Conservation (phyloP, 2,888 invertebrate genomes). For the Temnothorax ravouxi region DNA sequence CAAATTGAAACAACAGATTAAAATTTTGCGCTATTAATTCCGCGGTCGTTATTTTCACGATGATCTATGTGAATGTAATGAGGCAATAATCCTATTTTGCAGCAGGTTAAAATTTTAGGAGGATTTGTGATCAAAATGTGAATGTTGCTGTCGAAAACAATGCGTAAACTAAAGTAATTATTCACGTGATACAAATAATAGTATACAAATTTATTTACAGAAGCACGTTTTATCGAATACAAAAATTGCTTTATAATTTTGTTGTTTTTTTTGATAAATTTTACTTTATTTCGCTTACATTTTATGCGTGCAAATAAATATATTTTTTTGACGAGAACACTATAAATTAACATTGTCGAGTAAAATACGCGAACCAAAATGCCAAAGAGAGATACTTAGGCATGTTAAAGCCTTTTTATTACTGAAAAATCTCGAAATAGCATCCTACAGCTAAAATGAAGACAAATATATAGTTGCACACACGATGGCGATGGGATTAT, state of each 20-base stretch:
- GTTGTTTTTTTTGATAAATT: background rate
- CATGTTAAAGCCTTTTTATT: background rate
- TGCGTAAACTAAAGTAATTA: background rate
- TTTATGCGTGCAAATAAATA: background rate
- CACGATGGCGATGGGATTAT: background rate
- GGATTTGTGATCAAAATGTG: background rate
- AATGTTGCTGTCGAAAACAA: background rate
- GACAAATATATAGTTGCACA: background rate
- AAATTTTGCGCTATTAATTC: constrained; percentile 19
- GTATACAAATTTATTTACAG: background rate
- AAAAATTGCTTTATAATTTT: background rate
- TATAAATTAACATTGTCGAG: background rate
- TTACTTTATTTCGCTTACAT: background rate
- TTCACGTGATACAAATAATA: too few relatives aligned
- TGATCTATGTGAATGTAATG: background rate
- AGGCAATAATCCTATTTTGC: background rate
- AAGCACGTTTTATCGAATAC: background rate
- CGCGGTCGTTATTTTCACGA: constrained; percentile 1
- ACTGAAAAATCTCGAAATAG: background rate
- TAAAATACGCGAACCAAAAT: constrained; percentile 1
- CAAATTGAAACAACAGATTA: constrained; percentile 40
- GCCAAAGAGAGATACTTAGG: background rate
- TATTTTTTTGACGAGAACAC: background rate
- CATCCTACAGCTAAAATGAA: background rate
- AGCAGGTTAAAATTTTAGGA: background rate